Percentiles rank a stretch among this genome's conserved stretches.
These are phyloP conservation scores for Drosophila miranda DNA, from an alignment of 1,140 invertebrate species.

Conservation along the genomic window DNA sequence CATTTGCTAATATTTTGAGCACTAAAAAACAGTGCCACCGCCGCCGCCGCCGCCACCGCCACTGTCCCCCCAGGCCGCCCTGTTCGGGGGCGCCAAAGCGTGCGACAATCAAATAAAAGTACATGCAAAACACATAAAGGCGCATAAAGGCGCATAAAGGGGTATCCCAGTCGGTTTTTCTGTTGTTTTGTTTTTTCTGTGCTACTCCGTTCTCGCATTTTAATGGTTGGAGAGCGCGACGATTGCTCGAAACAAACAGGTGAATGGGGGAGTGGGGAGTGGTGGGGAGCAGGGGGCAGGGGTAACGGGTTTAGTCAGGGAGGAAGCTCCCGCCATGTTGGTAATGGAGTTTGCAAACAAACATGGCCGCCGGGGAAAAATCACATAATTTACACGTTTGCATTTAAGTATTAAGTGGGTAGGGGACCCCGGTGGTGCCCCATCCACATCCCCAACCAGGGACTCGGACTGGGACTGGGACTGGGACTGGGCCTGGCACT, in stretches of 20 bases:
- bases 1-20: constrained; percentile 80
- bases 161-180: constrained; percentile 41
- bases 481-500: constrained; percentile 13
- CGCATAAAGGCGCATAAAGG: constrained; percentile 41
- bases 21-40: constrained; percentile 72
- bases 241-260: constrained; percentile 77
- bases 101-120: constrained; percentile 81
- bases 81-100: constrained; percentile 55
- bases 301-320: not conserved
- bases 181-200: constrained; percentile 16
- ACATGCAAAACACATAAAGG: constrained; percentile 78
- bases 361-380: constrained; percentile 79
- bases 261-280: constrained; percentile 19
- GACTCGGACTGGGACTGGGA: not conserved
- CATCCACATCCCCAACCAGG: no score
- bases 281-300: not conserved
- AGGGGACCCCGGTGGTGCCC: constrained; percentile 2
- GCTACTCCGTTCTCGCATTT: constrained; percentile 43
- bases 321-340: constrained; percentile 66
- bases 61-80: not conserved
- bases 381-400: constrained; percentile 80
- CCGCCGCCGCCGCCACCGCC: not conserved
- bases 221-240: constrained; percentile 73
- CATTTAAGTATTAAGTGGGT: constrained; percentile 80
- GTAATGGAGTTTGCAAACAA: constrained; percentile 80